These are phyloP conservation scores for Bujurquina vittata DNA, from an alignment of 2,113 vertebrate species.

Conservation along the genomic window DNA sequence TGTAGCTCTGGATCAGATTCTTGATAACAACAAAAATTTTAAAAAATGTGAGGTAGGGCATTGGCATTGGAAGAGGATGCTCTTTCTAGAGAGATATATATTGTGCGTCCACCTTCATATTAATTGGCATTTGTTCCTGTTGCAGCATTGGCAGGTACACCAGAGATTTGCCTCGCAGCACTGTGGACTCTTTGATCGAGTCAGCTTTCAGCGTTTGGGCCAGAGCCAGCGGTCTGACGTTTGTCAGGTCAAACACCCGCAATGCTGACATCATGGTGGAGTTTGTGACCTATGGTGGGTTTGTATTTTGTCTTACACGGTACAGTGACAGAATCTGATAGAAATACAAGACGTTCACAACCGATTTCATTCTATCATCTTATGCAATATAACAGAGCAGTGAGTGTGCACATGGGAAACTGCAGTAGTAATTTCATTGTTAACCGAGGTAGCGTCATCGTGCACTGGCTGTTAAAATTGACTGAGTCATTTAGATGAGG, in stretches of 20 bases:
- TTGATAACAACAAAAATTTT: too few relatives aligned
- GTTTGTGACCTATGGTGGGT: slow-evolving; percentile 73
- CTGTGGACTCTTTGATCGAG: slow-evolving; percentile 75
- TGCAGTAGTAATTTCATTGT: slow-evolving; percentile 12
- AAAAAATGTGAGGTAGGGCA: neutral
- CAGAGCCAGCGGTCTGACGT: slow-evolving; percentile 73
- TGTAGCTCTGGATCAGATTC: neutral
- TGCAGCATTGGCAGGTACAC: slow-evolving; percentile 80
- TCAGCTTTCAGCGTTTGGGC: slow-evolving; percentile 80
- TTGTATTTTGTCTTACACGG: neutral
- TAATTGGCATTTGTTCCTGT: slow-evolving; percentile 1
- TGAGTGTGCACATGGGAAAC: neutral
- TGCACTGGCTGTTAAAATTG: neutral
- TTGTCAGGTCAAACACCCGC: slow-evolving; percentile 64
- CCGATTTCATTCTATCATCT: neutral
- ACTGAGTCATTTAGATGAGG: slow-evolving; percentile 17
- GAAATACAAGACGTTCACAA: neutral
- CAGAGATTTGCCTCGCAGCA: slow-evolving; percentile 69
- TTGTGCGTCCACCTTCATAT: neutral
- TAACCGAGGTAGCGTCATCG: slow-evolving; percentile 7
- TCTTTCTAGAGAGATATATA: neutral
- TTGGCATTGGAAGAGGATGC: neutral
- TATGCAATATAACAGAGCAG: neutral
- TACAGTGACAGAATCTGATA: neutral
- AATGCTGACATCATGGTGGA: slow-evolving; percentile 81